These are phyloP conservation scores for Squalus acanthias DNA, from an alignment of 2,797 vertebrate species.

Conservation along the genomic window DNA sequence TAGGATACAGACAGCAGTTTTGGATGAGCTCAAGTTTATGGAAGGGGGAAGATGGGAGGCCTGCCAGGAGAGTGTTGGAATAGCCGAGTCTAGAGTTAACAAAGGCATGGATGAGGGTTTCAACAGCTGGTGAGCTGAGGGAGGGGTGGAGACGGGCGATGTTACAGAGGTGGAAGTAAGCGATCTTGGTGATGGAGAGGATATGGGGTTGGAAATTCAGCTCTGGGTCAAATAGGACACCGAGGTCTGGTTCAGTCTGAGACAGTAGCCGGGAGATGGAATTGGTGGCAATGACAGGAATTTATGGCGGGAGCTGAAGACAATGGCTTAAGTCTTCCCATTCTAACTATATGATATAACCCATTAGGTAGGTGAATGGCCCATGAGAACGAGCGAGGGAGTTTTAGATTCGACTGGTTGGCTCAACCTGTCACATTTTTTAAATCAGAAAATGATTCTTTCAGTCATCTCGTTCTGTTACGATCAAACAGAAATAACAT, in stretches of 20 bases:
- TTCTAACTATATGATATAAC: not conserved
- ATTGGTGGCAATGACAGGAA: not conserved
- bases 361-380: not conserved
- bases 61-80: no score
- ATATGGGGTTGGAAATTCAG: not conserved
- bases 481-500: not conserved
- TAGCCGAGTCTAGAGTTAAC: no score
- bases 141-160: no score
- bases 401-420: not conserved
- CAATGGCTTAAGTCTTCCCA: not conserved
- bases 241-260: not conserved
- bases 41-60: no score
- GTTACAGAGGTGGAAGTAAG: not conserved
- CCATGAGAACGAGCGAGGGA: not conserved
- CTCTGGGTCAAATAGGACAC: not conserved
- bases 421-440: not conserved
- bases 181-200: not conserved
- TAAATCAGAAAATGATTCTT: not conserved
- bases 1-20: not conserved
- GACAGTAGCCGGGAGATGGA: not conserved
- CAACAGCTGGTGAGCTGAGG: no score
- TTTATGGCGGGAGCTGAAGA: not conserved
- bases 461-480: not conserved
- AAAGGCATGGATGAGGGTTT: no score
- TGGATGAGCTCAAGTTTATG: no score